phyloP scores from a whole-genome alignment of 2,113 vertebrate species.

The Cygnus buccinator region DNA sequence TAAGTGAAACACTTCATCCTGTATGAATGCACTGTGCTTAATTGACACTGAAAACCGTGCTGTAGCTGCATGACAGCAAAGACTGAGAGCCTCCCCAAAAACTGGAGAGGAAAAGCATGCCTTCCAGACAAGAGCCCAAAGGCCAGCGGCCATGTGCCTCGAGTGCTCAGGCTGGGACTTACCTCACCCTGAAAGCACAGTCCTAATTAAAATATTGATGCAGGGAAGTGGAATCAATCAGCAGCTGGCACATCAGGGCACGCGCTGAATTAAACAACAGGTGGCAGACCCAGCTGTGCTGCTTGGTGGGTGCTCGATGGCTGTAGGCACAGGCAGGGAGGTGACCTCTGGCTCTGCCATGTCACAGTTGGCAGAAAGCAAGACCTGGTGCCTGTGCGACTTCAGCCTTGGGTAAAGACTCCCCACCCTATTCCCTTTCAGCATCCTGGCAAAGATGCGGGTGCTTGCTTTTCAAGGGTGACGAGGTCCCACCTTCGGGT shows the following conservation, averaged over 20 bases:
- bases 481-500: fast-evolving
- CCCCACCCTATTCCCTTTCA: not conserved
- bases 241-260: not conserved
- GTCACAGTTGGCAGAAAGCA: not conserved
- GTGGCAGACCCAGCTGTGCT: not conserved
- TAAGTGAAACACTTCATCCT: not conserved
- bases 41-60: not conserved
- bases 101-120: fast-evolving
- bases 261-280: not conserved
- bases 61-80: not conserved
- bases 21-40: not conserved
- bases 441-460: not conserved
- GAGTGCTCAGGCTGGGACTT: not conserved
- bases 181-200: not conserved
- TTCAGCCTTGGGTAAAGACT: not conserved
- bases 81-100: not conserved
- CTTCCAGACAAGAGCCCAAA: no score
- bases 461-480: not conserved
- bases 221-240: not conserved
- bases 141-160: no score
- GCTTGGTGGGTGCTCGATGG: not conserved
- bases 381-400: fast-evolving
- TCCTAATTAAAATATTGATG: not conserved
- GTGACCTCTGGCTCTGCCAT: not conserved
- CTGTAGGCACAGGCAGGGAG: not conserved